Conservation (phyloP, 2,113 vertebrate species). For the Anarhynchus alexandrinus region DNA sequence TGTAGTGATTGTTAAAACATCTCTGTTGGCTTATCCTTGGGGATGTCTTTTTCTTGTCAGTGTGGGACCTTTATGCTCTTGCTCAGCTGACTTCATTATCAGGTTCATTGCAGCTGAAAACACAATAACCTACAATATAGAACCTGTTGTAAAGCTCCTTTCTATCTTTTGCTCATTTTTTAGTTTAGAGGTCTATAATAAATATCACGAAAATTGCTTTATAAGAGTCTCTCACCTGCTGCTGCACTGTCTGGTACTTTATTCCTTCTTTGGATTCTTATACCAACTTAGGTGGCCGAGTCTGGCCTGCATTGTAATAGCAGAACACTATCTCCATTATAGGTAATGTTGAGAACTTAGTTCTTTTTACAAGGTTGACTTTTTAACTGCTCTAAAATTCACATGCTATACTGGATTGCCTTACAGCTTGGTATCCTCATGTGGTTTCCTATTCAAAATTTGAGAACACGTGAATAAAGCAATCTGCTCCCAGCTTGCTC, state of each 20-base stretch:
- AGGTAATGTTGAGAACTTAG: slow-evolving; percentile 7
- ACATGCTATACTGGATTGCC: not conserved
- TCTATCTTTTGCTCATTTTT: slow-evolving; percentile 34
- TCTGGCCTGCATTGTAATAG: slow-evolving; percentile 3
- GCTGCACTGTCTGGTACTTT: slow-evolving; percentile 23
- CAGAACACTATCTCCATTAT: not conserved
- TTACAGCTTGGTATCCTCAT: slow-evolving; percentile 18
- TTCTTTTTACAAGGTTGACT: not conserved
- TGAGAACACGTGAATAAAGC: slow-evolving; percentile 9
- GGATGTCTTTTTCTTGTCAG: slow-evolving; percentile 54
- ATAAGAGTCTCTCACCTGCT: slow-evolving; percentile 38
- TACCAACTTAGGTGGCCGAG: slow-evolving; percentile 8
- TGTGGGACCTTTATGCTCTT: slow-evolving; percentile 62
- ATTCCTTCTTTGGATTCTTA: slow-evolving; percentile 20
- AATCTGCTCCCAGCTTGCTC: not conserved
- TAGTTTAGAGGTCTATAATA: slow-evolving; percentile 40
- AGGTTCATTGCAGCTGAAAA: slow-evolving; percentile 59
- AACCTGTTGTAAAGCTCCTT: slow-evolving; percentile 38
- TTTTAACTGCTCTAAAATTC: slow-evolving; percentile 24
- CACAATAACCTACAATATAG: slow-evolving; percentile 43
- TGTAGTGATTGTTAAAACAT: slow-evolving; percentile 29
- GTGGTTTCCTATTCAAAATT: slow-evolving; percentile 27
- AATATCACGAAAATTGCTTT: slow-evolving; percentile 58
- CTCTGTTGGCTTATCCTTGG: slow-evolving; percentile 15
- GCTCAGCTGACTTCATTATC: slow-evolving; percentile 62